These are phyloP conservation scores for Leiothrix lutea DNA, from an alignment of 2,113 vertebrate species.

Conservation along the genomic window DNA sequence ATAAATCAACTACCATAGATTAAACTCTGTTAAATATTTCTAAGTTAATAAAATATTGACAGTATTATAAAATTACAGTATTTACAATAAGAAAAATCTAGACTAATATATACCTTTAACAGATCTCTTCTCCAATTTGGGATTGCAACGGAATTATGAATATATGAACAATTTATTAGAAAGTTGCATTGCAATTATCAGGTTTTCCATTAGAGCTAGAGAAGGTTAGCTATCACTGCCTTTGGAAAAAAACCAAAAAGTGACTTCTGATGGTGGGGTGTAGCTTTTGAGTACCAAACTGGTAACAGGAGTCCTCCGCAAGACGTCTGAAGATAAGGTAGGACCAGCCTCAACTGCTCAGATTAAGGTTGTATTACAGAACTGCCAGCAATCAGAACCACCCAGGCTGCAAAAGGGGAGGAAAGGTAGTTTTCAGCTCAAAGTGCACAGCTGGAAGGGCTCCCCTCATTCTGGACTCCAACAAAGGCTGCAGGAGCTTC, in stretches of 20 bases:
- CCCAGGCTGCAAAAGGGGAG: constrained; percentile 74
- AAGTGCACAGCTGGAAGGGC: constrained; percentile 65
- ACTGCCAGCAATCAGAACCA: constrained; percentile 75
- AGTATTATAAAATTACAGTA: constrained; percentile 84
- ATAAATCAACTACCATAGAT: constrained; percentile 78
- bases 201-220: constrained; percentile 63
- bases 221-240: constrained; percentile 65
- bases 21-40: constrained; percentile 81
- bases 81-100: constrained; percentile 82
- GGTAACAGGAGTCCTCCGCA: constrained; percentile 74
- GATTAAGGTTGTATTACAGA: constrained; percentile 71
- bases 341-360: constrained; percentile 72
- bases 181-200: constrained; percentile 75
- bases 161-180: constrained; percentile 77
- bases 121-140: constrained; percentile 77
- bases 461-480: constrained; percentile 53
- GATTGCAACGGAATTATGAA: constrained; percentile 62
- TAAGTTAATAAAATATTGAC: constrained; percentile 83
- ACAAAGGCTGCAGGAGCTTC: constrained; percentile 43
- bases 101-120: constrained; percentile 80
- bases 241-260: constrained; percentile 54
- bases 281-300: constrained; percentile 73
- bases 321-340: constrained; percentile 60
- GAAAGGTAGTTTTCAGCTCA: constrained; percentile 75
- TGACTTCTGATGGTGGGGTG: constrained; percentile 74